Evolutionary conservation across 1,140 invertebrate species (phyloP), one percentile per base, ranked within the genome.

Genomic region (Kradibia gibbosae): DNA sequence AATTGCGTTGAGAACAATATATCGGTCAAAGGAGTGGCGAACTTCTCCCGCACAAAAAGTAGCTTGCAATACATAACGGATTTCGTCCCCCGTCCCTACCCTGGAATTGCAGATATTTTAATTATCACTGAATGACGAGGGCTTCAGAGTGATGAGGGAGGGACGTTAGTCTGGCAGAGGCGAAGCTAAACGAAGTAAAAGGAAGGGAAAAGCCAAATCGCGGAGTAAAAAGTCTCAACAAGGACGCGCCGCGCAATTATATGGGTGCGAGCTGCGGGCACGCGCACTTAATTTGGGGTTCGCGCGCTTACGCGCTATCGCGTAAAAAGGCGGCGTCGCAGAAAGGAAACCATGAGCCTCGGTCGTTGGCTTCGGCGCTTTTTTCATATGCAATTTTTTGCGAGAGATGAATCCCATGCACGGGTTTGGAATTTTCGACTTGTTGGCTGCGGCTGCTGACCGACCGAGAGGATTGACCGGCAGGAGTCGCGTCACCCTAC

Each of bases 21-120:
- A 48, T 48, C 57, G 22, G 42, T 67, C 20, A 67, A 67, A 67
- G 20, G 17, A 25, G 15, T 42, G 17, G 20, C 55, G n/a, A 11
- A 25, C 28, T 65, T 20, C 55, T 50, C 45, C 28, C 34, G 22
- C n/a, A 20, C 36, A 79, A 79, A 79, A 77, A 60, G 25, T 7
- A 25, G 1, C 45, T 28, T 42, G 25, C 39, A 20, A 36, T 60
- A 5, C 31, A 25, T 79, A 79, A 79, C 78, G 78, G 72, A 67
- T 73, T 39, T n/a, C n/a, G 39, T 65, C 75, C 39, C 75, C 39
- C 57, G 25, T 34, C 17, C 17, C 34, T 48, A 71, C 57, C n/a
- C 67, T 55, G 80, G 73, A 75, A 81, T 81, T 57, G 65, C 80
- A 81, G 71, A 81, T 81, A 81, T 81, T 81, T 81, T 81, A 81